Conservation (phyloP, 2,113 vertebrate species). For the Entomyzon cyanotis region DNA sequence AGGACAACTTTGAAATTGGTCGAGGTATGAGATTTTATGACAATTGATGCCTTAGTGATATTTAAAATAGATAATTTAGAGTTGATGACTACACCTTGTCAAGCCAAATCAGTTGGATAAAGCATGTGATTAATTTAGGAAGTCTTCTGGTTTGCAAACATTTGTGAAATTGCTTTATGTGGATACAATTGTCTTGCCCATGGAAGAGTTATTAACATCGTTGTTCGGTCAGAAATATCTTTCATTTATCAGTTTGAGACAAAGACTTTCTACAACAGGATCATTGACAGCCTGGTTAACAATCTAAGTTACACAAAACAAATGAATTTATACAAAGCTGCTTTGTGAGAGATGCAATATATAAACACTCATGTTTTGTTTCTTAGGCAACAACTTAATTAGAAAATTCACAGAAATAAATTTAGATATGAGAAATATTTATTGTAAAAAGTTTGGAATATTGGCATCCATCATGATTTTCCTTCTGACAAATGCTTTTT, state of each 20-base stretch:
- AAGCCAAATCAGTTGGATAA: not conserved
- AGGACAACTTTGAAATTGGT: not conserved
- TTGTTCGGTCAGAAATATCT: not conserved
- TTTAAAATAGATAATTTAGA: not conserved
- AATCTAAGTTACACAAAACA: not conserved
- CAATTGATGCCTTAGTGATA: not conserved
- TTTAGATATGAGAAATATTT: conserved; percentile 45
- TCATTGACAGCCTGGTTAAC: not conserved
- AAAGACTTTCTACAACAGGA: not conserved
- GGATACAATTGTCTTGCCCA: not conserved
- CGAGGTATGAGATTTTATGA: not conserved
- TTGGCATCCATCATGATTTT: conserved; percentile 25
- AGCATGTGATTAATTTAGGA: not conserved
- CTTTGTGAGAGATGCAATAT: not conserved
- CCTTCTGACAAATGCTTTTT: conserved; percentile 30
- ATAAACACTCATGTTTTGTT: conserved; percentile 56
- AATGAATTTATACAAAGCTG: not conserved
- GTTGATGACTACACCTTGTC: not conserved
- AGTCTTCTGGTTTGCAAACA: not conserved
- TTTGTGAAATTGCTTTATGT: not conserved
- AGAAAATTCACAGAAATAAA: not conserved
- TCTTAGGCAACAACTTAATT: conserved; percentile 48
- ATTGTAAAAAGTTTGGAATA: conserved; percentile 20
- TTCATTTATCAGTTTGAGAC: not conserved
- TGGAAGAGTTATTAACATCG: not conserved